A percentile compares a stretch with the other conserved stretches of the same genome.
phyloP scores from a whole-genome alignment of 2,113 vertebrate genomes.

The Cranoglanis bouderius region DNA sequence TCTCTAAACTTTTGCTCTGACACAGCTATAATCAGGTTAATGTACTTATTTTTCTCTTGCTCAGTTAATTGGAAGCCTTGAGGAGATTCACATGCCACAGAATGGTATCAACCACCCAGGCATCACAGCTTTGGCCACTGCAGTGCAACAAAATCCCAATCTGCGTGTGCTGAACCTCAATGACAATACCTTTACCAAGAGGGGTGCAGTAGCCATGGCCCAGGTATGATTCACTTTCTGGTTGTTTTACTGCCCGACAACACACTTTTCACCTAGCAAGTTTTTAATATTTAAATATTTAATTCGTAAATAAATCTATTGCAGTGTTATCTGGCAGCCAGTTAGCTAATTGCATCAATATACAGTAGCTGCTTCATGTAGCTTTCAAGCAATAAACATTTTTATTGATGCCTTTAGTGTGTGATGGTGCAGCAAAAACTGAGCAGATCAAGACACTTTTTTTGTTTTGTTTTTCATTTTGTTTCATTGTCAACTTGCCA shows the following conservation, averaged over 20 bases:
- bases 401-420: neutral
- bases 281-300: neutral
- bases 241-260: neutral
- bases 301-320: neutral
- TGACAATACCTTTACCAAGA: slow-evolving; percentile 97
- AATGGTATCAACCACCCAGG: slow-evolving; percentile 95
- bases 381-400: neutral
- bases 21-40: neutral
- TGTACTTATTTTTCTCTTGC: slow-evolving; percentile 6
- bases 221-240: slow-evolving; percentile 70
- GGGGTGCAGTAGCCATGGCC: slow-evolving; percentile 92
- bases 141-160: slow-evolving; percentile 83
- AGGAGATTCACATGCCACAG: slow-evolving; percentile 96
- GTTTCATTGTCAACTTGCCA: neutral
- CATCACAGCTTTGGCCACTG: slow-evolving; percentile 86
- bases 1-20: neutral
- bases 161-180: slow-evolving; percentile 93
- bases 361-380: neutral
- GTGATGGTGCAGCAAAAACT: neutral
- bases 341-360: neutral
- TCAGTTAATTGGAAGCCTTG: slow-evolving; percentile 90
- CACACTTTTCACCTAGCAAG: neutral
- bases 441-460: neutral
- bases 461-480: neutral
- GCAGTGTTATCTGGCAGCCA: neutral